Evolutionary conservation across 2,113 vertebrate genomes (phyloP), one percentile per base, ranked within the genome.

Genomic region (Syngnathus floridae): DNA sequence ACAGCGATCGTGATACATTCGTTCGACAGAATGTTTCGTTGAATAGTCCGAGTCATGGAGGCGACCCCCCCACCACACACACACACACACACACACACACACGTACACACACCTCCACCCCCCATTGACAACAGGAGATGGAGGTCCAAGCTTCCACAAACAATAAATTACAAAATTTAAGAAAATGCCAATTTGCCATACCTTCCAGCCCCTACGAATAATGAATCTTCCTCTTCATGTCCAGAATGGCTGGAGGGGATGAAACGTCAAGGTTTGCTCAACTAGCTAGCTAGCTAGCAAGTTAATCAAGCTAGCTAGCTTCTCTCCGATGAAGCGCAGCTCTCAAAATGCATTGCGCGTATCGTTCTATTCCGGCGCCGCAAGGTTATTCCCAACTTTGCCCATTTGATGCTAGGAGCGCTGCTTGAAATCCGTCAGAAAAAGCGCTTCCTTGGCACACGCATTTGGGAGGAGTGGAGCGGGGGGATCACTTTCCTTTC

Each of bases 161-260:
- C 31, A 54, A 26, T 22, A 54, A 12, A 9, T 26, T 22, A 26
- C 22, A 22, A 51, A 37, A 38, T 2, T 4, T 16, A 16, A 43
- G 14, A 26, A 62, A n/a, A 8, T 2, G 40, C 4, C 26, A 1
- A 45, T 7, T 26, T 1, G 35, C 31, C 83, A 84, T 87, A 89
- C 91, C 91, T 90, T 92, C 87, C 80, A 83, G 84, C 83, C 86
- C 54, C 90, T 91, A 92, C 78, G 84, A 86, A 78, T 84, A 81
- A 82, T 74, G 86, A 86, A 70, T 88, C 88, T 86, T 90, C 87
- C 88, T 90, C 90, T 89, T 92, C 91, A 92, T 92, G 86, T 88
- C 90, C 87, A 84, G 79, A 88, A 86, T 31, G 73, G 82, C 74
- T 72, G 80, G 76, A 14, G 62, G 79, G 73, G 80, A 76, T 87